A percentile compares a stretch with the other conserved stretches of the same genome.
Conservation (phyloP, 2,797 vertebrate species). For the Oryzias sinensis region DNA sequence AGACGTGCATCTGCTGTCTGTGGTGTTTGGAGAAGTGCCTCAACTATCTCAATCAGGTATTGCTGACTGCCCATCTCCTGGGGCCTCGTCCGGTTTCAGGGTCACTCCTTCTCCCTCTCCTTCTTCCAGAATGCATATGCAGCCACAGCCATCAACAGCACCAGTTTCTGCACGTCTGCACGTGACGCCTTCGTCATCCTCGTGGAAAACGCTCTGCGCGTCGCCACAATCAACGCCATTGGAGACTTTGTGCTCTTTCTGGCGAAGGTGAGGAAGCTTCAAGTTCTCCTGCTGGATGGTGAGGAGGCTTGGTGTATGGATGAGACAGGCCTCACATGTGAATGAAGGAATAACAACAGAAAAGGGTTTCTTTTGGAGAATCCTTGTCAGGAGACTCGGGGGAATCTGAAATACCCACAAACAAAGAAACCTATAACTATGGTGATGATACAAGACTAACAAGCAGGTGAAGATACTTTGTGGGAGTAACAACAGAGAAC, state of each 20-base stretch:
- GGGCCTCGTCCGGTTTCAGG: neutral
- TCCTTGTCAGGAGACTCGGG: no score
- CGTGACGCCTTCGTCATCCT: conserved; percentile 95
- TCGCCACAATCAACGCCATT: conserved; percentile 94
- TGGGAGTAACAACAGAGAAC: no score
- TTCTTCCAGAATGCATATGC: conserved; percentile 90
- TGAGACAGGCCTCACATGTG: no score
- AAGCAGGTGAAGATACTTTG: no score
- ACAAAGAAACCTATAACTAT: no score
- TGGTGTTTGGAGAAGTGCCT: conserved; percentile 99
- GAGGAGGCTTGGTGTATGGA: no score
- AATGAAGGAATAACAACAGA: no score
- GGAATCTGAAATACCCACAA: no score
- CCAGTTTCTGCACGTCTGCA: conserved; percentile 97
- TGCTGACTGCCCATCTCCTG: no score
- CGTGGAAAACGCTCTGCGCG: conserved; percentile 94
- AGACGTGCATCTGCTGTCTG: conserved; percentile 96
- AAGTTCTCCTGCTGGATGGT: neutral
- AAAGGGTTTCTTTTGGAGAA: no score
- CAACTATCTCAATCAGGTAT: conserved; percentile 97
- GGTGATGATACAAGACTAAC: no score
- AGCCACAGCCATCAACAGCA: conserved; percentile 98
- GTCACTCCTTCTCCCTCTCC: neutral
- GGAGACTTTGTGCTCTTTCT: conserved; percentile 97
- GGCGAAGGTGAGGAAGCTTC: conserved; percentile 85